phyloP scores from a whole-genome alignment of 2,797 vertebrate species.

The Macroramphosus scolopax region DNA sequence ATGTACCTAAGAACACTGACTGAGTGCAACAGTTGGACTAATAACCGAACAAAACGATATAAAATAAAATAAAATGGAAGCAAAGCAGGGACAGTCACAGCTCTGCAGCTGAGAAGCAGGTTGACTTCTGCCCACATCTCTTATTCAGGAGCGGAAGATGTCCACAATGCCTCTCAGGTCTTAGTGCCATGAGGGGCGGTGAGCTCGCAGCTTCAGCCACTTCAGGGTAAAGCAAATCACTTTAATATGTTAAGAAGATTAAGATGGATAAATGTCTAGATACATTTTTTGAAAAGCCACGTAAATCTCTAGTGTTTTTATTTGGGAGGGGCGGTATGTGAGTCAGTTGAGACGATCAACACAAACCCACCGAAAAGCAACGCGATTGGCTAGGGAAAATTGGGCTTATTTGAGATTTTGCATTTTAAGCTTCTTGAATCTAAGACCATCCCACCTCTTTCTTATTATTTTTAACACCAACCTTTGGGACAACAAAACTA shows the following conservation, averaged over 20 bases:
- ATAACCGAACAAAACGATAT: conserved; percentile 56
- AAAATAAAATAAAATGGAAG: conserved; percentile 59
- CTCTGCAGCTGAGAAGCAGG: conserved; percentile 66
- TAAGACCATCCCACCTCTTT: conserved; percentile 85
- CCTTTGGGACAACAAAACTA: conserved; percentile 80
- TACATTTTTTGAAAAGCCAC: conserved; percentile 84
- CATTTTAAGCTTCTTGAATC: conserved; percentile 85
- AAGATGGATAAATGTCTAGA: conserved; percentile 88
- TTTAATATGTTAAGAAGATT: conserved; percentile 90
- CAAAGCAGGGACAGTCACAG: conserved; percentile 60
- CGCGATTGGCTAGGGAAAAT: conserved; percentile 79
- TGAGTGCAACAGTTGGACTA: conserved; percentile 79
- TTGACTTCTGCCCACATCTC: conserved; percentile 78
- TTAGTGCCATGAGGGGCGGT: conserved; percentile 78
- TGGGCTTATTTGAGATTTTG: conserved; percentile 84
- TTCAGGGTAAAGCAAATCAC: conserved; percentile 85
- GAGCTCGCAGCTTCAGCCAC: conserved; percentile 81
- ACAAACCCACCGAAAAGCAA: conserved; percentile 74
- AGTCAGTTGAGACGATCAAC: conserved; percentile 84
- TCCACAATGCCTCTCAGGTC: conserved; percentile 78
- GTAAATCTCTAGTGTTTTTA: conserved; percentile 85
- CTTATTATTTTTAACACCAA: conserved; percentile 83
- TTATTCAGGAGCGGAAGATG: conserved; percentile 70
- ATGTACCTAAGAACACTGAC: conserved; percentile 72
- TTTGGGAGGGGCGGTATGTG: conserved; percentile 76